Evolutionary conservation across 2,888 invertebrate species (phyloP).

Genomic region (Leptarthrus brevirostris): DNA sequence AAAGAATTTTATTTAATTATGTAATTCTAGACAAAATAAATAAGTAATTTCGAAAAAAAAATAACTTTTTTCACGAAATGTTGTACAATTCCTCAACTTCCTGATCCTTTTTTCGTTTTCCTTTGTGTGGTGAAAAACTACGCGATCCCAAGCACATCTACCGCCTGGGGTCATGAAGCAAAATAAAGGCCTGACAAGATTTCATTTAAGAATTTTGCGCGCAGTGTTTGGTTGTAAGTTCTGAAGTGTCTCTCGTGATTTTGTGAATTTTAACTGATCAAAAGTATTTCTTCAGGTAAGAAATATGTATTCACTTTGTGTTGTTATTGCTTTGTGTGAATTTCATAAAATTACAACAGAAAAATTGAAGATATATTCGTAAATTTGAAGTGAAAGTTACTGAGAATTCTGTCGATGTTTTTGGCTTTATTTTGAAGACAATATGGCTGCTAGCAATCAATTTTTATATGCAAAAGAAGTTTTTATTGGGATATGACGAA

Average conservation of each 20-base stretch:
- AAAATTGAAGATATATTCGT: background rate
- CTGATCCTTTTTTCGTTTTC: too few species aligned
- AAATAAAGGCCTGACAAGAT: constrained; percentile 45
- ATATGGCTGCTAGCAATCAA: constrained; percentile 47
- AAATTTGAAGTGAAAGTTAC: constrained; percentile 51
- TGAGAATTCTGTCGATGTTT: constrained; percentile 37
- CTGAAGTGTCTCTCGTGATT: constrained; percentile 39
- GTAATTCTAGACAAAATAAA: too few species aligned
- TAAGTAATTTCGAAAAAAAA: too few species aligned
- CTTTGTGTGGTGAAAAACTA: constrained; percentile 25
- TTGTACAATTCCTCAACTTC: too few species aligned
- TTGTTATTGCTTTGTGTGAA: too few species aligned
- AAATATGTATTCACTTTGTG: background rate
- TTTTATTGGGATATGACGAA: background rate
- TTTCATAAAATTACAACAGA: background rate
- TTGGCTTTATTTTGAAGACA: constrained; percentile 51
- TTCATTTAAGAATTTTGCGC: constrained; percentile 54
- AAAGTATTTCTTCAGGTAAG: constrained; percentile 47
- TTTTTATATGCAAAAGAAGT: constrained; percentile 24
- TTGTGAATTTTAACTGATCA: constrained; percentile 8
- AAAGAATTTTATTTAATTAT: too few species aligned
- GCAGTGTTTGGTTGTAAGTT: constrained; percentile 49
- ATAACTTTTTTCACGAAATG: too few species aligned
- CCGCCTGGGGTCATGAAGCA: constrained; percentile 23
- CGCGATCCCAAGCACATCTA: background rate